A percentile compares a stretch with the other conserved stretches of the same genome.
These are phyloP conservation scores for Erebia epiphron DNA, from an alignment of 2,888 invertebrate species.

Conservation along the genomic window DNA sequence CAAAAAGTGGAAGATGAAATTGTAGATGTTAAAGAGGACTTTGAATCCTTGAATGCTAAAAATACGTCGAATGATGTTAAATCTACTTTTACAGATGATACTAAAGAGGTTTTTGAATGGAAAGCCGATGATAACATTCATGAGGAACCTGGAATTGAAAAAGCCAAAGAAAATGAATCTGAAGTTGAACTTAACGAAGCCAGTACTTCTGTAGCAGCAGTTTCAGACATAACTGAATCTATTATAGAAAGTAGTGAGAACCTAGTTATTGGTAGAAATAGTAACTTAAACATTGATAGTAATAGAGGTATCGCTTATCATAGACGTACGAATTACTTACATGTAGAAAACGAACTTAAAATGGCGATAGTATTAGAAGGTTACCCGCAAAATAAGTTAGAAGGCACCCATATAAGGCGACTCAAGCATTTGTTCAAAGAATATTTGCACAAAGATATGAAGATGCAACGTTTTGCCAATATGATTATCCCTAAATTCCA, in stretches of 20 bases:
- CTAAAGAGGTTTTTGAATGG: neutral
- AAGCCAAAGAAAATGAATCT: neutral
- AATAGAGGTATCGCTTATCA: slow-evolving; percentile 73
- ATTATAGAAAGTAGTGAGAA: slow-evolving; percentile 61
- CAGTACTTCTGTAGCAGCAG: slow-evolving; percentile 51
- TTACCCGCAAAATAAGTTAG: slow-evolving; percentile 70
- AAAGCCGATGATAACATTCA: neutral
- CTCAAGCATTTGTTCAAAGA: slow-evolving; percentile 73
- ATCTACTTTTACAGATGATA: slow-evolving; percentile 14
- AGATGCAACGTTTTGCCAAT: slow-evolving; percentile 64
- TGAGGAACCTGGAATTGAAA: neutral
- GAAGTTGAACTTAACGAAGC: slow-evolving; percentile 47
- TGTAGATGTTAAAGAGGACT: neutral
- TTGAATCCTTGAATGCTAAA: neutral
- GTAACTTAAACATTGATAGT: slow-evolving; percentile 68
- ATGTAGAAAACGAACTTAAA: slow-evolving; percentile 71
- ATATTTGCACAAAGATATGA: slow-evolving; percentile 70
- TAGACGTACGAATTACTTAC: slow-evolving; percentile 72
- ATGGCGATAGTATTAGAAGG: slow-evolving; percentile 70
- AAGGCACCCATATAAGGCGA: slow-evolving; percentile 69
- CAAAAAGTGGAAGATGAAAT: slow-evolving; percentile 25
- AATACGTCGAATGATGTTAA: slow-evolving; percentile 24
- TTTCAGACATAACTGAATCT: slow-evolving; percentile 65
- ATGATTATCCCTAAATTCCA: slow-evolving; percentile 72
- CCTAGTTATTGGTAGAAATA: slow-evolving; percentile 54